A percentile compares a stretch with the other conserved stretches of the same genome.
Evolutionary conservation across 2,888 invertebrate species (phyloP).

Genomic region (Tholera decimalis): DNA sequence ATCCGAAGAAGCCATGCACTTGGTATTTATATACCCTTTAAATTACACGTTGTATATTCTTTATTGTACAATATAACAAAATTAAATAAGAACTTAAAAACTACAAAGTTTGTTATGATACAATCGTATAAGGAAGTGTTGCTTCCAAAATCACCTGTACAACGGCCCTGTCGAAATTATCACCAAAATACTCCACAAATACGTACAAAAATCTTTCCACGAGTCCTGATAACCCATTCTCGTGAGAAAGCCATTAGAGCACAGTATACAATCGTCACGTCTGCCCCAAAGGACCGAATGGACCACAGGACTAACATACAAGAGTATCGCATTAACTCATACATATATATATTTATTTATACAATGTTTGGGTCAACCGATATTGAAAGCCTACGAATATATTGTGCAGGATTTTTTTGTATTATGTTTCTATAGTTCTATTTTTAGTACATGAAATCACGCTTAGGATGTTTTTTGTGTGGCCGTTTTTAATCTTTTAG

Average conservation of each 20-base stretch:
- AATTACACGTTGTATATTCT: too few relatives aligned
- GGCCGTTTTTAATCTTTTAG: conserved; percentile 5
- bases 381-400: conserved; percentile 50
- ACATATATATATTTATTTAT: conserved; percentile 54
- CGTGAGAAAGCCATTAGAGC: conserved; percentile 57
- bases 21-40: too few relatives aligned
- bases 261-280: conserved; percentile 56
- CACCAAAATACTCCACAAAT: conserved; percentile 16
- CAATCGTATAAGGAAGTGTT: too few relatives aligned
- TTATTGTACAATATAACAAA: too few relatives aligned
- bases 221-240: conserved; percentile 54
- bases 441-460: conserved; percentile 24
- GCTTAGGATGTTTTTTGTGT: conserved; percentile 21
- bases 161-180: conserved; percentile 1
- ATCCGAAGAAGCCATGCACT: too few relatives aligned
- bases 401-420: conserved; percentile 38
- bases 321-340: conserved; percentile 65
- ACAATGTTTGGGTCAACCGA: conserved; percentile 54
- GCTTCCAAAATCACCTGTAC: background rate
- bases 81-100: too few relatives aligned
- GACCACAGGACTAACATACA: conserved; percentile 60
- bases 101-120: too few relatives aligned
- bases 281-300: conserved; percentile 48
- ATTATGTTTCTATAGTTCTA: conserved; percentile 34
- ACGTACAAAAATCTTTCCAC: conserved; percentile 28